Percentiles rank a stretch among this genome's conserved stretches.
phyloP scores from a whole-genome alignment of 1,140 invertebrate species.

The Saccostrea echinata region DNA sequence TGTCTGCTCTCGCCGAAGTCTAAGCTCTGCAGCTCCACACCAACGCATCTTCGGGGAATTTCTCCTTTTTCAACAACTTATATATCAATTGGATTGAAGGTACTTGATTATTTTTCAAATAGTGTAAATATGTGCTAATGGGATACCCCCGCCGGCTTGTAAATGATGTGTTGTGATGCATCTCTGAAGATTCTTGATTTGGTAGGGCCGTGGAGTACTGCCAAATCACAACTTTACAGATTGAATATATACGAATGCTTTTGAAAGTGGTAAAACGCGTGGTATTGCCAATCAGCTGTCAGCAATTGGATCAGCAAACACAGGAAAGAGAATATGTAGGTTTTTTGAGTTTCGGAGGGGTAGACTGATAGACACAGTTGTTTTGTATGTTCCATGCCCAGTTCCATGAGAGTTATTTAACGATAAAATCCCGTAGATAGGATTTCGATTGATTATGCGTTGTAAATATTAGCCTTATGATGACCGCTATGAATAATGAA shows the following conservation, averaged over 20 bases:
- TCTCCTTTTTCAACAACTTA: neutral
- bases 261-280: constrained; percentile 28
- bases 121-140: constrained; percentile 7
- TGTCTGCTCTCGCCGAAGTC: neutral
- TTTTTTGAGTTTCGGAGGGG: neutral
- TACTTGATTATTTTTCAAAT: constrained; percentile 38
- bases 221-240: constrained; percentile 36
- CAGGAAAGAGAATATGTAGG: neutral
- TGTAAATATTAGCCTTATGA: constrained; percentile 29
- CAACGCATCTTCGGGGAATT: neutral
- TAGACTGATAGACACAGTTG: constrained; percentile 4
- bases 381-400: neutral
- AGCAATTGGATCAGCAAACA: constrained; percentile 14
- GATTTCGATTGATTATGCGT: constrained; percentile 17
- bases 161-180: constrained; percentile 37
- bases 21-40: neutral
- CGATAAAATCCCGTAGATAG: constrained; percentile 16
- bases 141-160: neutral
- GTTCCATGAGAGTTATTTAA: neutral
- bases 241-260: constrained; percentile 35
- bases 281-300: constrained; percentile 30
- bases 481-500: constrained; percentile 32
- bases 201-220: neutral
- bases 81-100: constrained; percentile 19
- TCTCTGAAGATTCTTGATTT: neutral